Evolutionary conservation across 53 echinoderm and acorn worm genomes (phyloP).

Genomic region (Zoroaster sp.): DNA sequence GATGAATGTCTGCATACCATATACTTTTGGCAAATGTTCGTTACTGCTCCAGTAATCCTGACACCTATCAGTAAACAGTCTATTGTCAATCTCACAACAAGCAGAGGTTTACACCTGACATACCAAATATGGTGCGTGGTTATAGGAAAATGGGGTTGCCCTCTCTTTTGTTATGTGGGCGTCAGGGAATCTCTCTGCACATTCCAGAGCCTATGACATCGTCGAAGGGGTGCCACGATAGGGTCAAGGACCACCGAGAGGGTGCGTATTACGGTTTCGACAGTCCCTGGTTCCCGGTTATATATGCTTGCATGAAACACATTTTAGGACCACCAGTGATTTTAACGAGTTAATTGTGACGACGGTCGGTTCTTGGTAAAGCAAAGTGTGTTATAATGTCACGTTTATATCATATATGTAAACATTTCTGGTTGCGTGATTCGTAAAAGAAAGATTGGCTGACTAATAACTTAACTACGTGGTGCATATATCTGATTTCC

Average conservation of each 20-base stretch:
- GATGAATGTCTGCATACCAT: too few species aligned
- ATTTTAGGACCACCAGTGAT: background rate
- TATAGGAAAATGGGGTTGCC: slow-evolving; percentile 14
- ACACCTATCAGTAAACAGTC: too few species aligned
- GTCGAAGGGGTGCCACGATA: slow-evolving; percentile 25
- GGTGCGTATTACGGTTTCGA: slow-evolving; percentile 8
- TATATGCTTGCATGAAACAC: background rate
- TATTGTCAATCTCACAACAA: too few species aligned
- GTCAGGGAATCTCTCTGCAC: slow-evolving; percentile 1
- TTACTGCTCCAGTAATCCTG: too few species aligned
- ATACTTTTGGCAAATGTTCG: too few species aligned
- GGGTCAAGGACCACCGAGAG: slow-evolving; percentile 46
- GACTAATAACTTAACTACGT: background rate
- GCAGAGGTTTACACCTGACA: background rate
- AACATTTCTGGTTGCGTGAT: too few species aligned
- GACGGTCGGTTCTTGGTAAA: too few species aligned
- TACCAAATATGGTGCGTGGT: slow-evolving; percentile 19
- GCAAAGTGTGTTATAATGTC: too few species aligned
- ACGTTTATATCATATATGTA: too few species aligned
- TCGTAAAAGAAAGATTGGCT: too few species aligned
- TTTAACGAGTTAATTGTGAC: too few species aligned
- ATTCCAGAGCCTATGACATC: slow-evolving; percentile 45
- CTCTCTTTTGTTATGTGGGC: slow-evolving; percentile 8
- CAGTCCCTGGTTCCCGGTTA: background rate
- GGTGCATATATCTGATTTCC: background rate